Evolutionary conservation across 2,113 vertebrate genomes (phyloP).

Genomic region (Sclerurus mexicanus): DNA sequence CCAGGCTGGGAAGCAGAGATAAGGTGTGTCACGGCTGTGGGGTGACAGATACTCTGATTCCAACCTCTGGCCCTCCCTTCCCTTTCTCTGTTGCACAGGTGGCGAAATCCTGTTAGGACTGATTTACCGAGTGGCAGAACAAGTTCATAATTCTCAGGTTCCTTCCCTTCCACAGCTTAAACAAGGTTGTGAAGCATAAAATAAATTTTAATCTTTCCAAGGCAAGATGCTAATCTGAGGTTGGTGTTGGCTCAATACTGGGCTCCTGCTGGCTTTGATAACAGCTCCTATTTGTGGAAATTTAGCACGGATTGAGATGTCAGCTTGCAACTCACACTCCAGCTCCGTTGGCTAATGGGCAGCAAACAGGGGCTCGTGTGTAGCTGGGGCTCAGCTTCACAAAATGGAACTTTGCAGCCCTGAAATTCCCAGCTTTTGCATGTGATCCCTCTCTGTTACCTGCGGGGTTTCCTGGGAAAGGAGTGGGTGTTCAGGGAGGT

Average conservation of each 20-base stretch:
- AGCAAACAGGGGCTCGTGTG: background rate
- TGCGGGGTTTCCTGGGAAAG: background rate
- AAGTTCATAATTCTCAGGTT: background rate
- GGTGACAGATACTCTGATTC: conserved; percentile 8
- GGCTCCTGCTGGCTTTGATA: conserved; percentile 53
- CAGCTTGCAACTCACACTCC: background rate
- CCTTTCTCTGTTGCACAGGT: background rate
- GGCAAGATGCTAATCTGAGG: conserved; percentile 49
- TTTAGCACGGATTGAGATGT: conserved; percentile 38
- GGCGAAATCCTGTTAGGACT: background rate
- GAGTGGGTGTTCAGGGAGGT: background rate
- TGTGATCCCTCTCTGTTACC: background rate
- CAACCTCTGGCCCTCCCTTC: background rate
- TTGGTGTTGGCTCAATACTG: background rate
- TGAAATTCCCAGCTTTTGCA: background rate
- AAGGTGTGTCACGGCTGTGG: background rate
- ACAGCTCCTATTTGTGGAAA: conserved; percentile 18
- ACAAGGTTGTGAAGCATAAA: conserved; percentile 50
- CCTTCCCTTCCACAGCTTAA: conserved; percentile 20
- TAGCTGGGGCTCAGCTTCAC: background rate
- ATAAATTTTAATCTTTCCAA: conserved; percentile 47
- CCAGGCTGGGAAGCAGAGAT: conserved; percentile 38
- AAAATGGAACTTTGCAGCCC: background rate
- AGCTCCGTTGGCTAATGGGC: conserved; percentile 25
- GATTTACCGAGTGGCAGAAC: conserved; percentile 10